phyloP scores from a whole-genome alignment of 2,113 vertebrate species.

The Cochlearius cochlearius region DNA sequence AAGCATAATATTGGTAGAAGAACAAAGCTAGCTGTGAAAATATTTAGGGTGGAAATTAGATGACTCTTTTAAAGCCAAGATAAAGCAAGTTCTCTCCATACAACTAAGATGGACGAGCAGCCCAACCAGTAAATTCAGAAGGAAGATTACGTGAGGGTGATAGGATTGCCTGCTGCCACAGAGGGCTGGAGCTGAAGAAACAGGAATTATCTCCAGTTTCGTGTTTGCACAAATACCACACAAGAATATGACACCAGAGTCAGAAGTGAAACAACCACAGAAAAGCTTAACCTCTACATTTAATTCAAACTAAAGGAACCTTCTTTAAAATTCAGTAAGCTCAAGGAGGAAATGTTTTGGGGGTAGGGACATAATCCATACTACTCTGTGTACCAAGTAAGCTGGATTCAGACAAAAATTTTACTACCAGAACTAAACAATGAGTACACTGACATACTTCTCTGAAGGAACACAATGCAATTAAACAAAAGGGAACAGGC shows the following conservation, averaged over 20 bases:
- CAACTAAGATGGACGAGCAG: neutral
- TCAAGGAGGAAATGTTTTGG: neutral
- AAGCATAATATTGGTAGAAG: neutral
- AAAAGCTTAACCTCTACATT: neutral
- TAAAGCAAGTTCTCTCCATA: neutral
- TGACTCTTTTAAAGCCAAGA: neutral
- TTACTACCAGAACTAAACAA: neutral
- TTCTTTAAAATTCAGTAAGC: neutral
- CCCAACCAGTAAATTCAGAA: neutral
- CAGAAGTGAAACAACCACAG: neutral
- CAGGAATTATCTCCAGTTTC: neutral
- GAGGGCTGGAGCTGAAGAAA: neutral
- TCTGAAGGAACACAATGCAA: neutral
- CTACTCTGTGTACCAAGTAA: neutral
- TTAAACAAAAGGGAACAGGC: neutral
- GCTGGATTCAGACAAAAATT: neutral
- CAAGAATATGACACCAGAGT: neutral
- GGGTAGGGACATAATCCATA: neutral
- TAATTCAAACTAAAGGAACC: neutral
- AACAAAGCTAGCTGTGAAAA: neutral
- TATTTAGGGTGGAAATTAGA: neutral
- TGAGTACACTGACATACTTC: neutral
- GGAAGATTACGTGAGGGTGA: neutral
- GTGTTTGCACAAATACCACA: neutral
- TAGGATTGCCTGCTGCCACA: neutral